Evolutionary conservation across 2,888 invertebrate species (phyloP).

Genomic region (Drosophila birchii): DNA sequence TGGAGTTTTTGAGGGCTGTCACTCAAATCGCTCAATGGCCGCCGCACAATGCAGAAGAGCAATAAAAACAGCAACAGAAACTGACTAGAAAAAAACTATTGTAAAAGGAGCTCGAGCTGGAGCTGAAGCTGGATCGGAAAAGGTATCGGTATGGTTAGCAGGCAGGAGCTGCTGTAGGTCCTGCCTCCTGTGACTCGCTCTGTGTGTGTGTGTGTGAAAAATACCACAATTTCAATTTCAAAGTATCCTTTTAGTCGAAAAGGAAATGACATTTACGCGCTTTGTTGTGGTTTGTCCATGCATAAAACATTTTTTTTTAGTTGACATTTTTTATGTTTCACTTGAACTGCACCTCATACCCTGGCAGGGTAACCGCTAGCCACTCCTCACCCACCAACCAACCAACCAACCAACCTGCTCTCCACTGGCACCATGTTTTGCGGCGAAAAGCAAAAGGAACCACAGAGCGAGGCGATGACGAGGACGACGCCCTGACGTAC

Average conservation of each 20-base stretch:
- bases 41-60: conserved; percentile 29
- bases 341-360: conserved; percentile 4
- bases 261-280: conserved; percentile 80
- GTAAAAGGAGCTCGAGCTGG: conserved; percentile 33
- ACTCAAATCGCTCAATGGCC: conserved; percentile 30
- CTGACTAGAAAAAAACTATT: conserved; percentile 20
- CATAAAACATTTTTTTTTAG: conserved; percentile 74
- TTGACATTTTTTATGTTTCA: conserved; percentile 48
- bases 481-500: conserved; percentile 3
- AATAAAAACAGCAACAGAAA: conserved; percentile 26
- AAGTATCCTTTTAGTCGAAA: conserved; percentile 79
- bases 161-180: conserved; percentile 8
- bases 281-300: conserved; percentile 78
- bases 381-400: background rate
- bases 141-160: background rate
- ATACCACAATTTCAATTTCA: conserved; percentile 78
- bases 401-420: conserved; percentile 10
- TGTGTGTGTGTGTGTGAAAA: conserved; percentile 47
- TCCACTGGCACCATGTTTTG: conserved; percentile 24
- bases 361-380: background rate
- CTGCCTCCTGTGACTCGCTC: conserved; percentile 15
- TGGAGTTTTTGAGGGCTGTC: conserved; percentile 19
- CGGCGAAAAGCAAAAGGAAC: conserved; percentile 17
- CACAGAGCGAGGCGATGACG: conserved; percentile 30
- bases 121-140: conserved; percentile 14